These are phyloP conservation scores for Schizopygopsis pylzovi DNA, from an alignment of 2,797 vertebrate species.

Conservation along the genomic window DNA sequence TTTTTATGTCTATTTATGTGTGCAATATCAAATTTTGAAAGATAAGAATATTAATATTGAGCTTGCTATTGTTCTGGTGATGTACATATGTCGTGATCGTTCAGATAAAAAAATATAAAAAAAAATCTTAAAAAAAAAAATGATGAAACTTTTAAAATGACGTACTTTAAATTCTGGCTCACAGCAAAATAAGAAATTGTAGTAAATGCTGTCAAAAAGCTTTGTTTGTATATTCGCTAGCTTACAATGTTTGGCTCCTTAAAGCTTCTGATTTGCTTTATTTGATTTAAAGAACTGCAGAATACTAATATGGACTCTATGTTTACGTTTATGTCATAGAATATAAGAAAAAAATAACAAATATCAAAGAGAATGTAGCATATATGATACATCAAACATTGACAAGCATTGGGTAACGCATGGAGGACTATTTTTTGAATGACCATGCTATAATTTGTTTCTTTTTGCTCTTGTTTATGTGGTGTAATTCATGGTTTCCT, in stretches of 20 bases:
- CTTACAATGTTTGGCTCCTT: constrained; percentile 73
- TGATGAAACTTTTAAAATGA: constrained; percentile 67
- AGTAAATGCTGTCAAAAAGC: constrained; percentile 75
- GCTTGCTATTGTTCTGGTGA: constrained; percentile 84
- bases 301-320: constrained; percentile 77
- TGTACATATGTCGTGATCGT: constrained; percentile 81
- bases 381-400: constrained; percentile 78
- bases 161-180: constrained; percentile 73
- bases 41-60: constrained; percentile 79
- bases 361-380: constrained; percentile 83
- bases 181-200: constrained; percentile 74
- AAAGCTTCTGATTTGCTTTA: constrained; percentile 53
- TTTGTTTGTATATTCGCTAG: constrained; percentile 78
- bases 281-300: constrained; percentile 71
- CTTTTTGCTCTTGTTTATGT: constrained; percentile 34
- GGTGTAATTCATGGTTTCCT: constrained; percentile 44
- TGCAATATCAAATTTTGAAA: constrained; percentile 75
- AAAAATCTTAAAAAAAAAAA: constrained; percentile 3
- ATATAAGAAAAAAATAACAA: constrained; percentile 70
- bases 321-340: constrained; percentile 82
- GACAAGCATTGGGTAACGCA: constrained; percentile 77
- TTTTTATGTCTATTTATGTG: constrained; percentile 81
- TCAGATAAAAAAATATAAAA: constrained; percentile 62
- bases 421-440: constrained; percentile 72
- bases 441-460: constrained; percentile 60